Evolutionary conservation across 2,888 invertebrate genomes (phyloP).

Genomic region (Macroteleia sp.): DNA sequence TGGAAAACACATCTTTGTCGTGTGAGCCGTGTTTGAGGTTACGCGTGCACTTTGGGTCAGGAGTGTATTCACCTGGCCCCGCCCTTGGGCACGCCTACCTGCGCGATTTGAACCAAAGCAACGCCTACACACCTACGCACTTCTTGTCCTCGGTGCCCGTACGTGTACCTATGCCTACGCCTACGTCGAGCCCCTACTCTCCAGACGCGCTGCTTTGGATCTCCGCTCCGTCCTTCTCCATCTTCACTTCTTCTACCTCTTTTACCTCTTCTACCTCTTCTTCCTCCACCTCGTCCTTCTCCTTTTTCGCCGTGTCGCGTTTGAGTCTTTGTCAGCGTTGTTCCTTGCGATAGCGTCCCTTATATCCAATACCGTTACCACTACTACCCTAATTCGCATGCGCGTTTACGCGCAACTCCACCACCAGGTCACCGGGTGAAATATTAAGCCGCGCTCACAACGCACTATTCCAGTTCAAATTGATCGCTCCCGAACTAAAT

Average conservation of each 20-base stretch:
- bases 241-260: slow-evolving; percentile 25
- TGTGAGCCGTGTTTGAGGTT: slow-evolving; percentile 50
- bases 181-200: slow-evolving; percentile 67
- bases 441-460: slow-evolving; percentile 31
- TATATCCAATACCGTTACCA: slow-evolving; percentile 63
- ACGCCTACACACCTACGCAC: slow-evolving; percentile 79
- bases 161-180: slow-evolving; percentile 71
- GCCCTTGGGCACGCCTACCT: slow-evolving; percentile 84
- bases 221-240: slow-evolving; percentile 41
- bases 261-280: background rate
- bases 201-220: too few species aligned
- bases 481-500: too few species aligned
- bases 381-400: slow-evolving; percentile 80
- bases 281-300: slow-evolving; percentile 38
- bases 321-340: slow-evolving; percentile 52
- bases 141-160: slow-evolving; percentile 38
- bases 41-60: slow-evolving; percentile 63
- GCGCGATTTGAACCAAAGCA: slow-evolving; percentile 77
- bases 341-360: slow-evolving; percentile 37
- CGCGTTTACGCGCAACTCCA: slow-evolving; percentile 73
- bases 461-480: slow-evolving; percentile 16
- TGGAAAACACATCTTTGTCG: slow-evolving; percentile 26
- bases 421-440: slow-evolving; percentile 80
- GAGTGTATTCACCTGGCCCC: slow-evolving; percentile 79
- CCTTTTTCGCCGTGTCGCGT: slow-evolving; percentile 42